These are phyloP conservation scores for Mesorhabditis belari DNA, from an alignment of 2,888 invertebrate species.

Conservation along the genomic window DNA sequence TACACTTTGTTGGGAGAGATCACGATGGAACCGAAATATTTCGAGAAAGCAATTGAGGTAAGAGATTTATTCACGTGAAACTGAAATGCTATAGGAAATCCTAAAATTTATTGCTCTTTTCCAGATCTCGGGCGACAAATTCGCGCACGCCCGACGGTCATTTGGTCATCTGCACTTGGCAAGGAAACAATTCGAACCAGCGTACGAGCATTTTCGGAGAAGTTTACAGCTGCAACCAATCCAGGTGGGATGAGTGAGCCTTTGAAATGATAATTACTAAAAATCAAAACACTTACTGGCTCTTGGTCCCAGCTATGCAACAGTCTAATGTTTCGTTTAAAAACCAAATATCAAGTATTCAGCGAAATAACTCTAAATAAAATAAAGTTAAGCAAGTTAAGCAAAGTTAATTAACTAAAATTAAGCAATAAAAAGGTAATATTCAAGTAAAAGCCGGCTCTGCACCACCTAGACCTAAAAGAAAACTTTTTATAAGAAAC, in stretches of 20 bases:
- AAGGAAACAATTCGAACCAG: constrained; percentile 60
- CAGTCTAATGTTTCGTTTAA: no score
- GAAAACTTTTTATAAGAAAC: no score
- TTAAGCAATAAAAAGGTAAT: no score
- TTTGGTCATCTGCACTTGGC: constrained; percentile 74
- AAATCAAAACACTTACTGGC: constrained; percentile 1
- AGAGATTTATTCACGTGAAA: constrained; percentile 57
- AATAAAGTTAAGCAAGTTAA: no score
- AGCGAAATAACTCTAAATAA: no score
- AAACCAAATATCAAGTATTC: no score
- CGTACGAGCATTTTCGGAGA: constrained; percentile 49
- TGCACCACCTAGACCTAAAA: no score
- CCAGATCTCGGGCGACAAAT: constrained; percentile 61
- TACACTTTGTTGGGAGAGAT: constrained; percentile 88
- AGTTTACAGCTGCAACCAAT: constrained; percentile 49
- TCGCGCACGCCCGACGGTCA: constrained; percentile 77
- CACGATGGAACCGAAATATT: constrained; percentile 70
- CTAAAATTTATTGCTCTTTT: neutral
- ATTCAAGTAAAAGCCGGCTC: no score
- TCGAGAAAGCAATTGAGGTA: constrained; percentile 83
- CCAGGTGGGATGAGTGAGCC: constrained; percentile 17
- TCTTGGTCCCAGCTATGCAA: no score
- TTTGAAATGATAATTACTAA: neutral
- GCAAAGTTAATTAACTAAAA: no score
- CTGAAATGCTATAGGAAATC: neutral